Conservation (phyloP, 2,797 vertebrate species). For the Thripadectes ignobilis region DNA sequence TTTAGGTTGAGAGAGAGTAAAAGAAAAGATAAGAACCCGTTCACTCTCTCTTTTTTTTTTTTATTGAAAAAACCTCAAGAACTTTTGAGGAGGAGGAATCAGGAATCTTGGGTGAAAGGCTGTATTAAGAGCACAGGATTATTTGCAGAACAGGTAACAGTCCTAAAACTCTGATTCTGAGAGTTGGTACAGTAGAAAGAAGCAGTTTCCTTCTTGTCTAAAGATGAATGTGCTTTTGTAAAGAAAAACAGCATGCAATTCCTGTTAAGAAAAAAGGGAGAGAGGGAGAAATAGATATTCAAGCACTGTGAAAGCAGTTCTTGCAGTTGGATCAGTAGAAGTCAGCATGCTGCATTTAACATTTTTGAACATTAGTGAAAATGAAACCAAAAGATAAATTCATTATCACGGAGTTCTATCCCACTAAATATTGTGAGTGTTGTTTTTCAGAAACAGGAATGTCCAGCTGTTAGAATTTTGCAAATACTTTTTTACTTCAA, state of each 20-base stretch:
- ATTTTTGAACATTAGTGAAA: neutral
- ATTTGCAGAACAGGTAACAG: neutral
- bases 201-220: neutral
- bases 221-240: neutral
- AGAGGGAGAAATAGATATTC: neutral
- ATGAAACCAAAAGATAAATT: neutral
- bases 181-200: neutral
- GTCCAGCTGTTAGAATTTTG: neutral
- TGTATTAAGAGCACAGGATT: neutral
- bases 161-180: neutral
- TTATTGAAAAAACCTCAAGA: neutral
- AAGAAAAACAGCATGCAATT: neutral
- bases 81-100: neutral
- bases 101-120: neutral
- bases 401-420: neutral
- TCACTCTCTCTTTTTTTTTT: too few species aligned
- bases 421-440: neutral
- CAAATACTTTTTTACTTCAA: neutral
- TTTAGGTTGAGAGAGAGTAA: neutral
- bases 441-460: neutral
- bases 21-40: neutral
- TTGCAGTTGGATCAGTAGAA: neutral
- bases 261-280: neutral
- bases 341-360: neutral
- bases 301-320: neutral